Evolutionary conservation across 2,888 invertebrate species (phyloP).

Genomic region (Rhorus exstirpatorius): DNA sequence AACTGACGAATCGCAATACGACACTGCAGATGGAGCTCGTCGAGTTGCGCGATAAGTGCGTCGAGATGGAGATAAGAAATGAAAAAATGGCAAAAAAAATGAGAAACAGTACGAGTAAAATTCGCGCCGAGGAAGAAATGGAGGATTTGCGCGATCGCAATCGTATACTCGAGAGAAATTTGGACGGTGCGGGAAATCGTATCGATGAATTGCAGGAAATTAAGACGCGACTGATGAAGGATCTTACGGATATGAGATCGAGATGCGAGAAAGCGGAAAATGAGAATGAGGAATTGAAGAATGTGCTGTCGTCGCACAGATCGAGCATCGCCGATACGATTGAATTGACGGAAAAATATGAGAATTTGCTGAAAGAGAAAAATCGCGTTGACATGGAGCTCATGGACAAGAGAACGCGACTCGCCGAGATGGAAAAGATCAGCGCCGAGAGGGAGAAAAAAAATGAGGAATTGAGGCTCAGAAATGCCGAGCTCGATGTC

Average conservation of each 20-base stretch:
- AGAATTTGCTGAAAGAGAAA: slow-evolving; percentile 76
- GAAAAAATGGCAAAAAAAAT: slow-evolving; percentile 84
- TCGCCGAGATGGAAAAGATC: slow-evolving; percentile 83
- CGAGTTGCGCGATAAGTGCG: slow-evolving; percentile 87
- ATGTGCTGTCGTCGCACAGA: slow-evolving; percentile 67
- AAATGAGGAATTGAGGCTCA: slow-evolving; percentile 82
- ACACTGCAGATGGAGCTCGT: slow-evolving; percentile 86
- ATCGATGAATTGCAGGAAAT: slow-evolving; percentile 78
- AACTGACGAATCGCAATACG: slow-evolving; percentile 86
- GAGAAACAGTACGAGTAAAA: slow-evolving; percentile 87
- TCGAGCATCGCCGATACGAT: slow-evolving; percentile 65
- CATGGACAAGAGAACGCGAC: slow-evolving; percentile 84
- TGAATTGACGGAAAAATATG: slow-evolving; percentile 74
- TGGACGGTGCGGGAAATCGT: slow-evolving; percentile 83
- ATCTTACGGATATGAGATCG: slow-evolving; percentile 73
- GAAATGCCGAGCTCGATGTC: slow-evolving; percentile 86
- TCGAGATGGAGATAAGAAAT: slow-evolving; percentile 85
- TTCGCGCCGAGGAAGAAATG: slow-evolving; percentile 78
- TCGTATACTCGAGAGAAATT: slow-evolving; percentile 79
- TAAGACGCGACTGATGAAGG: slow-evolving; percentile 76
- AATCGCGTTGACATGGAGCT: slow-evolving; percentile 84
- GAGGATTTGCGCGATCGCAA: slow-evolving; percentile 81
- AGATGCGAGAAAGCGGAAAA: slow-evolving; percentile 70
- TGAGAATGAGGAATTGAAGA: slow-evolving; percentile 77
- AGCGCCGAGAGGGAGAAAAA: slow-evolving; percentile 86